These are phyloP conservation scores for Nicator chloris DNA, from an alignment of 2,113 vertebrate species.

Conservation along the genomic window DNA sequence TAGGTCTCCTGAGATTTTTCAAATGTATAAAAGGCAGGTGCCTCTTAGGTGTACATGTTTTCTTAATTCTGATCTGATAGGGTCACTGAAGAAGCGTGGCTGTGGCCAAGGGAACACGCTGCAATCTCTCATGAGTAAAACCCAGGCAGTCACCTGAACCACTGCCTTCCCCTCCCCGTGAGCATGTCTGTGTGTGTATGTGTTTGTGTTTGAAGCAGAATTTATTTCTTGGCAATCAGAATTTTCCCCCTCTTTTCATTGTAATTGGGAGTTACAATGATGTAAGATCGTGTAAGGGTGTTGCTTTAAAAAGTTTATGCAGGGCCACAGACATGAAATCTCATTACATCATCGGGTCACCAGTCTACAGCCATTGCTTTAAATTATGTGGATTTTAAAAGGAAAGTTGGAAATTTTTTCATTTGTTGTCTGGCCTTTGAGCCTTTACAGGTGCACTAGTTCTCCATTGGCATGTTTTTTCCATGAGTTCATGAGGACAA, in stretches of 20 bases:
- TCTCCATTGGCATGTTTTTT: conserved; percentile 26
- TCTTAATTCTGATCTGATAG: not conserved
- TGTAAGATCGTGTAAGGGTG: not conserved
- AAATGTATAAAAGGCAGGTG: not conserved
- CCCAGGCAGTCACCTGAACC: not conserved
- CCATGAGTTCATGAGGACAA: not conserved
- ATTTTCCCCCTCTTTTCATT: not conserved
- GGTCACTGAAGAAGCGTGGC: not conserved
- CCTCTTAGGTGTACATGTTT: not conserved
- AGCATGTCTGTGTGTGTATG: not conserved
- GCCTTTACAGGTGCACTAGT: not conserved
- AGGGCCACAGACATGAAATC: not conserved
- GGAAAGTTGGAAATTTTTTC: conserved; percentile 2
- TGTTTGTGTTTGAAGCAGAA: not conserved
- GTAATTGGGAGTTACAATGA: not conserved
- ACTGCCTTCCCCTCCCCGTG: not conserved
- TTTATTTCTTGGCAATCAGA: conserved; percentile 14
- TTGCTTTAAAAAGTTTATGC: not conserved
- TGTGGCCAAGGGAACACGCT: not conserved
- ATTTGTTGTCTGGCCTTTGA: conserved; percentile 14
- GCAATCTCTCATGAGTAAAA: not conserved
- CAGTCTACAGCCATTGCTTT: not conserved
- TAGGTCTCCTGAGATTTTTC: not conserved
- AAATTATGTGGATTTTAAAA: not conserved
- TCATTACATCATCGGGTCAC: not conserved